Percentiles rank a stretch among this genome's conserved stretches.
Conservation (phyloP, 2,888 invertebrate species). For the Zelleria hepariella region DNA sequence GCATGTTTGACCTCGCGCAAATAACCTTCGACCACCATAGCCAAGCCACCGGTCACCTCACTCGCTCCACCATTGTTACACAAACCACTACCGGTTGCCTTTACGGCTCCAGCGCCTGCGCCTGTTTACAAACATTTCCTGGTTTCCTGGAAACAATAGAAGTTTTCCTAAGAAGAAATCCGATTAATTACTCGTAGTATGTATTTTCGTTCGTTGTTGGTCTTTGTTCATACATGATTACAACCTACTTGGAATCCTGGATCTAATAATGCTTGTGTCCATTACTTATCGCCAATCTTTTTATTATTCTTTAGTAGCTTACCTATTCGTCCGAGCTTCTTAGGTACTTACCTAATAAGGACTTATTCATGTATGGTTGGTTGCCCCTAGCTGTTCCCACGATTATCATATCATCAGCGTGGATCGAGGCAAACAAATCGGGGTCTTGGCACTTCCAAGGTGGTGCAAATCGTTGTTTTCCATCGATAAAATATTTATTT, state of each 20-base stretch:
- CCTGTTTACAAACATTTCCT: not conserved
- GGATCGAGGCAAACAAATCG: not conserved
- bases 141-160: not conserved
- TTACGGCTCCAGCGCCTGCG: not conserved
- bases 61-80: not conserved
- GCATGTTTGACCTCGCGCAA: not conserved
- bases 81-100: not conserved
- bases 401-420: not conserved
- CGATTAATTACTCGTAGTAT: no score
- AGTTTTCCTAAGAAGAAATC: no score
- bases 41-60: not conserved
- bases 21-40: not conserved
- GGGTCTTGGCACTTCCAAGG: not conserved
- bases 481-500: not conserved
- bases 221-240: not conserved
- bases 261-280: not conserved
- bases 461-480: not conserved
- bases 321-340: no score
- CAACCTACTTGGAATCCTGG: not conserved
- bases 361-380: not conserved
- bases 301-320: no score
- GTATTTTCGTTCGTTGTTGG: not conserved
- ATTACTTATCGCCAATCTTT: not conserved
- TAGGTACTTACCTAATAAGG: no score
- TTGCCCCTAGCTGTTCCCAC: not conserved